Conservation (phyloP, 2,888 invertebrate genomes). For the Brachypterus glaber region DNA sequence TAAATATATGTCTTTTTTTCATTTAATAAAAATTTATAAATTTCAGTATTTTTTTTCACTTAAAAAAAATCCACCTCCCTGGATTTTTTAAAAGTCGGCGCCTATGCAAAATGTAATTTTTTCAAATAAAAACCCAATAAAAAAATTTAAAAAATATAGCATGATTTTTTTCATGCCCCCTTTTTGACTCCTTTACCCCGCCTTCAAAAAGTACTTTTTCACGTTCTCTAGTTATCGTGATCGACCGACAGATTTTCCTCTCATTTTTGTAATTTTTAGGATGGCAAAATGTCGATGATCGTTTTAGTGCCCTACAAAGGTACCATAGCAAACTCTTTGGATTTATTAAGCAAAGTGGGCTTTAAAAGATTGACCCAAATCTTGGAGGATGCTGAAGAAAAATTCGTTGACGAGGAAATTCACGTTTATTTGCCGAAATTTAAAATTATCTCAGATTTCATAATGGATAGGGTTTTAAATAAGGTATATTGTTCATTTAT, state of each 20-base stretch:
- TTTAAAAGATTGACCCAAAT: slow-evolving; percentile 45
- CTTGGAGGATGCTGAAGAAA: slow-evolving; percentile 41
- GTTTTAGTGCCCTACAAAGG: slow-evolving; percentile 53
- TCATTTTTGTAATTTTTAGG: slow-evolving; percentile 28
- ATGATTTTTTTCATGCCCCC: too few species aligned
- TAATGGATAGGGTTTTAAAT: slow-evolving; percentile 48
- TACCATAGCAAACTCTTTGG: slow-evolving; percentile 44
- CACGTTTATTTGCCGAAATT: slow-evolving; percentile 57
- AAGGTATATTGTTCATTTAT: too few species aligned
- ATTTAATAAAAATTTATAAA: too few species aligned
- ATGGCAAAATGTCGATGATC: slow-evolving; percentile 55
- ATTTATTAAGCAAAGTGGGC: slow-evolving; percentile 43
- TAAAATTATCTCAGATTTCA: slow-evolving; percentile 51
- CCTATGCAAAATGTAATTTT: too few species aligned
- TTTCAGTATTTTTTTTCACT: too few species aligned
- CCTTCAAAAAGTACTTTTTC: too few species aligned
- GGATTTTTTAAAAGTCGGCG: too few species aligned
- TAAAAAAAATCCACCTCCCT: too few species aligned
- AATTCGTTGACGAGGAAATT: slow-evolving; percentile 50
- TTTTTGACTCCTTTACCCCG: too few species aligned
- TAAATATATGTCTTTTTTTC: too few species aligned
- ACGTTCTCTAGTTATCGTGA: slow-evolving; percentile 1
- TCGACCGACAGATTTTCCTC: not conserved
- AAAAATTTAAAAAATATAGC: too few species aligned
- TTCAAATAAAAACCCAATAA: too few species aligned